Conservation (phyloP, 2,888 invertebrate species). For the Macrophya annulata region DNA sequence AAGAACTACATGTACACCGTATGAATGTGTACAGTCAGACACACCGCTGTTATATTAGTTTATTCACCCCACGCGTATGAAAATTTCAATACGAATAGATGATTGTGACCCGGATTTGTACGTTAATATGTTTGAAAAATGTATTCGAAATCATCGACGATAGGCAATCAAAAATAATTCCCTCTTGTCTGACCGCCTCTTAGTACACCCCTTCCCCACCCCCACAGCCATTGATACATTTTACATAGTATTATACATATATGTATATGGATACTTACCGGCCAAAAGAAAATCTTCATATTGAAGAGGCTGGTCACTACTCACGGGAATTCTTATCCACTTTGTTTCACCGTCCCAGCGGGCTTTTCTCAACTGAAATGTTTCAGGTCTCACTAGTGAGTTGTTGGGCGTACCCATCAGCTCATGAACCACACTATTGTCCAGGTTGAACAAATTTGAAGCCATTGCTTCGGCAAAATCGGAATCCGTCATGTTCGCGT, state of each 20-base stretch:
- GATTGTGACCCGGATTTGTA: neutral
- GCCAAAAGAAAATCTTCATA: neutral
- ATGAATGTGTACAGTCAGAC: too few relatives aligned
- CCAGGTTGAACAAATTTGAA: neutral
- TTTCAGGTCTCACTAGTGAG: neutral
- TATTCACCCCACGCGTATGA: too few relatives aligned
- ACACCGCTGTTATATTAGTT: too few relatives aligned
- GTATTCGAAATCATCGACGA: neutral
- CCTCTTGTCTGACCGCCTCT: neutral
- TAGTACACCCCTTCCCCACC: neutral
- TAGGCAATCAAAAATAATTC: neutral
- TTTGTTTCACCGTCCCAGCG: neutral
- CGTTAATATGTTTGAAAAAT: neutral
- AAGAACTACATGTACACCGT: too few relatives aligned
- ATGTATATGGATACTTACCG: neutral
- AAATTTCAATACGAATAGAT: neutral
- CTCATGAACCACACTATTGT: neutral
- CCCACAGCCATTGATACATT: neutral
- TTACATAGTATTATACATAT: neutral
- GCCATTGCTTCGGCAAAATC: neutral
- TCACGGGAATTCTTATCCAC: neutral
- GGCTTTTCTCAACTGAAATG: neutral
- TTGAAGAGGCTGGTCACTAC: neutral
- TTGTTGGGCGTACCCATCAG: neutral
- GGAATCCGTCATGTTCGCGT: neutral